These are phyloP conservation scores for Epinephelus cyanopodus DNA, from an alignment of 2,113 vertebrate genomes.

Conservation along the genomic window DNA sequence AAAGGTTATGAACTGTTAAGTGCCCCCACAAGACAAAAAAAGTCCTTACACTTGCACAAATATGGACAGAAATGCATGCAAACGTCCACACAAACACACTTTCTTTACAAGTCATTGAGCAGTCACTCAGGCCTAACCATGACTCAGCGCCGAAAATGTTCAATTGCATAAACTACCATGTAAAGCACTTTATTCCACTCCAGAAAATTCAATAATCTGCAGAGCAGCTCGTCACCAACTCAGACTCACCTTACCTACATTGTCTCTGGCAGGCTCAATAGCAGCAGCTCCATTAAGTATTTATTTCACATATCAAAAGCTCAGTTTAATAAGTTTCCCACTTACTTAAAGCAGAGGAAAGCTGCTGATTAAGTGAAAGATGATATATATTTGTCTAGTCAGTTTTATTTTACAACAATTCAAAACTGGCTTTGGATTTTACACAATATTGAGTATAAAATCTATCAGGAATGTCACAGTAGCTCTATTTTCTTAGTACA, in stretches of 20 bases:
- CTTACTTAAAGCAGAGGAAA: neutral
- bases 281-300: neutral
- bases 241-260: neutral
- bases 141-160: slow-evolving; percentile 17
- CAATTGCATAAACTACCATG: slow-evolving; percentile 22
- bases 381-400: neutral
- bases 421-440: neutral
- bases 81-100: neutral
- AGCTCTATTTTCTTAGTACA: neutral
- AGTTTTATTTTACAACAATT: neutral
- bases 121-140: slow-evolving; percentile 17
- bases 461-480: neutral
- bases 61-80: neutral
- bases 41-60: slow-evolving; percentile 1
- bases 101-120: slow-evolving; percentile 33
- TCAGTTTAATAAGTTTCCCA: neutral
- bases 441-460: neutral
- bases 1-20: slow-evolving; percentile 42
- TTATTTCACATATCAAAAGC: neutral
- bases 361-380: too few species aligned
- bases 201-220: slow-evolving; percentile 17
- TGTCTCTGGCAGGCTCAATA: neutral
- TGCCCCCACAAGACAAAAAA: neutral
- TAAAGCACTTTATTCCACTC: slow-evolving; percentile 24
- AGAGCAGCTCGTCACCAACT: slow-evolving; percentile 7